Base-by-base conservation (phyloP, 2,113 vertebrate genomes). In the Perca schrenkii region DNA sequence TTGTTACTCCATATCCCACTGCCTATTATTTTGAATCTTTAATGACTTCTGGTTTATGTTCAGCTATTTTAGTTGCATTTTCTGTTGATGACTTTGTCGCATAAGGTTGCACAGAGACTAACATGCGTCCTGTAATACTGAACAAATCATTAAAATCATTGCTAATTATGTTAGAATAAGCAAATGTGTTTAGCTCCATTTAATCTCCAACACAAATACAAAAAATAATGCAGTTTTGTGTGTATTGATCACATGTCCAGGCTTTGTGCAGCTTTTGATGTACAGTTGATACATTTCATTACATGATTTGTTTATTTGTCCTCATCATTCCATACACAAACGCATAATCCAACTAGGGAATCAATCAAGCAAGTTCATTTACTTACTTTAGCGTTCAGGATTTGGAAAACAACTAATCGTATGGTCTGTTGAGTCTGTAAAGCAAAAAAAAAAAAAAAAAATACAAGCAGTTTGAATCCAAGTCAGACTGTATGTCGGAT, bases 401-500 rank as follows among this genome's bases (percentile, higher is more conserved):
- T 47, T 11, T 64, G 56, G 50, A 89, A 91, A 34, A 47, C 64
- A 56, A 28, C 74, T 80, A 74, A 85, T 91, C 78, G 86, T 72
- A 84, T 21, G 79, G 69, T 83, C 81, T 34, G 57, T n/a, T 80
- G 89, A 85, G 66, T 84, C 72, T 82, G 61, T 64, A 83, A 90
- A 79, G 40, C n/a, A 19, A 60, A 64, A 57, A 80, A 85, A n/a
- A n/a, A n/a, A n/a, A 19, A 60, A 64, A 57, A 25, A 25, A 25
- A 71, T 61, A 62, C 47, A 74, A 85, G 61, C 66, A 60, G 36
- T 86, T 84, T 82, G 54, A 75, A 81, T 64, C 43, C 36, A 43
- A 53, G 49, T 19, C 6, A 34, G 52, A 3, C 50, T 49, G 22
- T 4, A 1, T 62, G 56, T 36, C 0, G 5, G 68, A 6, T 53